These are phyloP conservation scores for Colletes collaris DNA, from an alignment of 2,888 invertebrate genomes.

Conservation along the genomic window DNA sequence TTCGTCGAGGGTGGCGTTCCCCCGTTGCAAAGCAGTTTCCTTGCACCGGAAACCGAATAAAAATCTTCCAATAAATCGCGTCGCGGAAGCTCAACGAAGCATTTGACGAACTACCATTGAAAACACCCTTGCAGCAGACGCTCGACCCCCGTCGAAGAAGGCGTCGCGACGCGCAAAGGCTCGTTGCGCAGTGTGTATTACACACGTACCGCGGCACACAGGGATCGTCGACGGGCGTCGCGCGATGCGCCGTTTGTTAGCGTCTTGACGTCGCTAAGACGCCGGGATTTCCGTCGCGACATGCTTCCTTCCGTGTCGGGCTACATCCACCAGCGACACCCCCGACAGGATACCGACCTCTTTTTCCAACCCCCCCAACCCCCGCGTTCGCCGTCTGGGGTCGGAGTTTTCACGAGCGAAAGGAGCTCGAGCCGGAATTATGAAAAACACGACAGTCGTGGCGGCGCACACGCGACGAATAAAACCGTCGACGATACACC, in stretches of 20 bases:
- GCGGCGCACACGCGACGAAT: background rate
- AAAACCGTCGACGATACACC: background rate
- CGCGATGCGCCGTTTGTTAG: conserved; percentile 71
- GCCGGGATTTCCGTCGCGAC: conserved; percentile 76
- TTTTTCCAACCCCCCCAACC: conserved; percentile 8
- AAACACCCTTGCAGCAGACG: conserved; percentile 40
- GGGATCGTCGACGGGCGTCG: background rate
- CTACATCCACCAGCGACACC: conserved; percentile 12
- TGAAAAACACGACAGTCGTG: conserved; percentile 7
- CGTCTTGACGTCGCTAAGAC: conserved; percentile 74
- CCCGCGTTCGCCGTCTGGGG: background rate
- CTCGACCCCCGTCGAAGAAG: conserved; percentile 24
- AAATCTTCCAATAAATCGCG: conserved; percentile 21
- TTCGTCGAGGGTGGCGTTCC: background rate
- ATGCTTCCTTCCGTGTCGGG: conserved; percentile 75
- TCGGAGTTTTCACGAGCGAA: background rate
- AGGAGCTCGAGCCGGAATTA: background rate
- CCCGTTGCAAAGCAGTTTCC: too few relatives aligned
- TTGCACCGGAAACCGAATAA: background rate
- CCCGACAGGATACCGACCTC: conserved; percentile 11
- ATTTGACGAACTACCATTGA: conserved; percentile 49
- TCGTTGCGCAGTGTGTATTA: background rate
- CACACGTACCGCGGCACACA: background rate
- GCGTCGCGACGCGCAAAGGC: conserved; percentile 32
- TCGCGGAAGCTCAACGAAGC: conserved; percentile 28